phyloP scores from a whole-genome alignment of 1,140 invertebrate genomes.

The Araneus ventricosus region DNA sequence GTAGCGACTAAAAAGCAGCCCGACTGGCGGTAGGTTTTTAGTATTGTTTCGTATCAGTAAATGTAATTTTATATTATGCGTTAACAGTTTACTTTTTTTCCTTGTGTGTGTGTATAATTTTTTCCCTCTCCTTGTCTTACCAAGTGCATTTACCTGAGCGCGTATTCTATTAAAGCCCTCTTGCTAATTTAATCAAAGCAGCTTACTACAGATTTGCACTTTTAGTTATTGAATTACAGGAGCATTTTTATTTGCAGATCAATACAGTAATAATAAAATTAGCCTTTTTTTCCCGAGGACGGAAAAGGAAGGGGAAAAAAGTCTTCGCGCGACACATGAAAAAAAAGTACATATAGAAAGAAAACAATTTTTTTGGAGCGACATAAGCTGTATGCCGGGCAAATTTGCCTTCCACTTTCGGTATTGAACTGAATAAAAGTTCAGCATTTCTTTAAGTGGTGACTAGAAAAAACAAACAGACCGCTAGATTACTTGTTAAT shows the following conservation, averaged over 20 bases:
- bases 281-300: conserved; percentile 20
- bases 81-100: conserved; percentile 74
- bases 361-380: conserved; percentile 41
- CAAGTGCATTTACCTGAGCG: conserved; percentile 69
- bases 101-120: neutral
- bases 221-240: conserved; percentile 73
- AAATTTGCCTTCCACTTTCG: conserved; percentile 24
- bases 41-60: conserved; percentile 73
- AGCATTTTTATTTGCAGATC: conserved; percentile 72
- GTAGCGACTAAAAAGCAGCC: conserved; percentile 67
- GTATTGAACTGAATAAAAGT: conserved; percentile 47
- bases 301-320: conserved; percentile 24
- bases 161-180: conserved; percentile 66
- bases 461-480: conserved; percentile 30
- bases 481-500: conserved; percentile 67
- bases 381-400: conserved; percentile 14
- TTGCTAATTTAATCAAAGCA: conserved; percentile 74
- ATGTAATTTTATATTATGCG: conserved; percentile 76
- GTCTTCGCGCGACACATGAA: conserved; percentile 10
- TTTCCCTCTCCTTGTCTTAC: conserved; percentile 44
- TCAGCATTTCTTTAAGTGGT: conserved; percentile 54
- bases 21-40: conserved; percentile 65
- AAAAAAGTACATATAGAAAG: neutral
- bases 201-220: conserved; percentile 73
- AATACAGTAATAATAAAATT: conserved; percentile 69